Evolutionary conservation across 2,113 vertebrate genomes (phyloP), one percentile per base, ranked within the genome.

Genomic region (Prunella himalayana): DNA sequence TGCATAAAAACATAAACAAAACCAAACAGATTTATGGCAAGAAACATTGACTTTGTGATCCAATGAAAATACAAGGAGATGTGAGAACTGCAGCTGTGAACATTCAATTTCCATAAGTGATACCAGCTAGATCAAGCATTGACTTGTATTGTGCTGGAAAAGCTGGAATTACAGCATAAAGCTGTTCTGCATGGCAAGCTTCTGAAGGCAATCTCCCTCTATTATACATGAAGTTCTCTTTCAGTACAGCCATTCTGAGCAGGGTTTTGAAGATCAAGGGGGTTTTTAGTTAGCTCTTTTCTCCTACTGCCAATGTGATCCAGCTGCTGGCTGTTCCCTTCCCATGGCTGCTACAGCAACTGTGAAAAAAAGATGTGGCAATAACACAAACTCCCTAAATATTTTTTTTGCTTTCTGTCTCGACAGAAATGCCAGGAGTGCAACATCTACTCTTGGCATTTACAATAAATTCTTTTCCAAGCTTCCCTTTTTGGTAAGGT

Each of bases 261-360:
- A 31, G 22, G 3, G 31, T 41, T 75, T 75, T 33, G 27, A 59
- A 90, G 27, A 85, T 14, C 8, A 68, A 63, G 21, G 16, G 20
- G 21, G 25, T 13, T 88, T 79, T 79, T 8, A 78, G 28, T 24
- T 7, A 27, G 13, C 13, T 47, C 39, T 27, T 76, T 66, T 75
- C 3, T 1, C 21, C 16, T 47, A 39, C 0, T 39, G 16, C 22
- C 2, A 2, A 1, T 10, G 12, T 16, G 24, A 85, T 11, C 51
- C 33, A 68, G 6, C 0, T 0, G 15, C 15, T 7, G 6, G 15
- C 15, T 7, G 6, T 15, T 69, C 31, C 21, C 28, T 66, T 39
- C 39, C 33, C 56, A 53, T 0, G 3, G 19, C 85, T 82, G 50
- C n/a, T 28, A 12, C 24, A 63, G 28, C 11, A 66, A 4, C 21